A percentile compares a stretch with the other conserved stretches of the same genome.
Evolutionary conservation across 2,888 invertebrate genomes (phyloP).

Genomic region (Mimachlamys varia): DNA sequence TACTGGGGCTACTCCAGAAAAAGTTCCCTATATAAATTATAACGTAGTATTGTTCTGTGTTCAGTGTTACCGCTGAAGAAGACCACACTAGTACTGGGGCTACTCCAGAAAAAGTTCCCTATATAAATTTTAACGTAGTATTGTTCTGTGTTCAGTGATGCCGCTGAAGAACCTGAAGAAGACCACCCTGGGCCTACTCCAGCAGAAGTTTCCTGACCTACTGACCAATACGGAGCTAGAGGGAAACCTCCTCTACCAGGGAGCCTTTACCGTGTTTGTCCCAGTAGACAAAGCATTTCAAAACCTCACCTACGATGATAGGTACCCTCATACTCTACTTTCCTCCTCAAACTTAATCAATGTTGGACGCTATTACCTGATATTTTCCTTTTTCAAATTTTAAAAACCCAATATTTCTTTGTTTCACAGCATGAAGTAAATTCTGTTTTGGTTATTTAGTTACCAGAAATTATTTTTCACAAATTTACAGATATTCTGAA

Average conservation of each 20-base stretch:
- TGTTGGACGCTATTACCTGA: too few species aligned
- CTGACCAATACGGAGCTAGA: conserved; percentile 81
- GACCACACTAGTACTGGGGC: too few species aligned
- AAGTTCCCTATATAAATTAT: too few species aligned
- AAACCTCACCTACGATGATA: conserved; percentile 68
- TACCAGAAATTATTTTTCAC: too few species aligned
- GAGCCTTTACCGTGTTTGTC: conserved; percentile 82
- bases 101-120: too few species aligned
- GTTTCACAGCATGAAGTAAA: too few species aligned
- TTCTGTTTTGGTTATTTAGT: background rate
- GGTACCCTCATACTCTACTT: conserved; percentile 67
- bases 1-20: too few species aligned
- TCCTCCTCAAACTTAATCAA: background rate
- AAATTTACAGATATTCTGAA: too few species aligned
- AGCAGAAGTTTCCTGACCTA: conserved; percentile 81
- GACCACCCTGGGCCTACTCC: conserved; percentile 82
- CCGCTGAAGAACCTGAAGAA: conserved; percentile 58
- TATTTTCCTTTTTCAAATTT: too few species aligned
- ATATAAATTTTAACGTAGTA: background rate
- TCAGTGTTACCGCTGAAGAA: too few species aligned
- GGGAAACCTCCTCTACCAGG: conserved; percentile 76
- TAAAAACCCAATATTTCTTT: background rate
- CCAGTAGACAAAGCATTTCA: conserved; percentile 82
- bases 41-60: too few species aligned
- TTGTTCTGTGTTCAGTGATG: background rate